Percentiles rank a stretch among this genome's conserved stretches.
Evolutionary conservation across 2,797 vertebrate species (phyloP).

Genomic region (Hyperoplus immaculatus): DNA sequence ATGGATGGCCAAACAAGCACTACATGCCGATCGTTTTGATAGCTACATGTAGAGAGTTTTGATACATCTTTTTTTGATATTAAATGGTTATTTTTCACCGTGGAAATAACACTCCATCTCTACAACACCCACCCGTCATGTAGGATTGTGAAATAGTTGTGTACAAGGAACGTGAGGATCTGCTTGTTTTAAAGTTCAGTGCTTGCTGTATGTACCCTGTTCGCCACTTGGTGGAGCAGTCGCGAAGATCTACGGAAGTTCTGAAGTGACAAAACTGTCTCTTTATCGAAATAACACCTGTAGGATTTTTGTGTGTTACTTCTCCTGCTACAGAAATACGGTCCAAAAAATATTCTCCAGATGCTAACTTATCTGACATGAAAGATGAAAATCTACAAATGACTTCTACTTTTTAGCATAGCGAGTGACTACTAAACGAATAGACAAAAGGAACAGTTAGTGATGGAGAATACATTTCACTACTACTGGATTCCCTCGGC

Average conservation of each 20-base stretch:
- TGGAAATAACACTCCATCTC: constrained; percentile 8
- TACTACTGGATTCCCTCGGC: neutral
- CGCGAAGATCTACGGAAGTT: neutral
- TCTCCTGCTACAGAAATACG: too few relatives aligned
- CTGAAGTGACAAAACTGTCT: neutral
- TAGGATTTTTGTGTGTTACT: too few relatives aligned
- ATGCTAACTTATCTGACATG: neutral
- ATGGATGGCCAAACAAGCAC: constrained; percentile 36
- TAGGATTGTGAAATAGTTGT: constrained; percentile 33
- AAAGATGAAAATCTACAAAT: neutral
- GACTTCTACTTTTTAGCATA: neutral
- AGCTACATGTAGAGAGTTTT: constrained; percentile 68
- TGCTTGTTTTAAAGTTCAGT: constrained; percentile 8
- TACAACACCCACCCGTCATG: constrained; percentile 4
- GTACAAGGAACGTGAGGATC: neutral
- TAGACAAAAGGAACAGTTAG: neutral
- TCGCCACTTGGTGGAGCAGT: neutral
- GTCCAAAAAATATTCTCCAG: neutral
- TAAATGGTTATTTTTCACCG: constrained; percentile 77
- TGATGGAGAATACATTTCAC: neutral
- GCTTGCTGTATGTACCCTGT: constrained; percentile 2
- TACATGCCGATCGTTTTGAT: constrained; percentile 61
- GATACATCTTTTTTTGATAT: constrained; percentile 80
- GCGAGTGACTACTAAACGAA: neutral
- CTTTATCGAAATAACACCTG: constrained; percentile 1